Evolutionary conservation across 1,140 invertebrate genomes (phyloP).

Genomic region (Mycetomoellerius zeteki): DNA sequence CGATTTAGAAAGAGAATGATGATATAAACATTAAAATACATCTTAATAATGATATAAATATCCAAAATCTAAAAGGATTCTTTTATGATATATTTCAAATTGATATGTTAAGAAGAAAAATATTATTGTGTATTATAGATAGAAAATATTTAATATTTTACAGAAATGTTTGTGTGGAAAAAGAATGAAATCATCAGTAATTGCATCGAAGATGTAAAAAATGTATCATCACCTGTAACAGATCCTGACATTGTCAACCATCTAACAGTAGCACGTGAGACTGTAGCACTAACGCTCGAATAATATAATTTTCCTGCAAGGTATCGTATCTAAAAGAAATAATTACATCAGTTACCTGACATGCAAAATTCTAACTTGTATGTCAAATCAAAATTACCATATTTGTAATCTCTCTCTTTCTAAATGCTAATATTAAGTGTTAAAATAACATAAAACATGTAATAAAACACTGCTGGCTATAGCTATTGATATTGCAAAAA

Average conservation of each 20-base stretch:
- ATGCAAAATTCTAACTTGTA: background rate
- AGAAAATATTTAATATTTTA: too few species aligned
- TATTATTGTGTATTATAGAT: too few species aligned
- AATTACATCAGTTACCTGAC: background rate
- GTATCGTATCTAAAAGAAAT: slow-evolving; percentile 58
- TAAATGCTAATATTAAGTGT: background rate
- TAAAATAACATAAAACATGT: background rate
- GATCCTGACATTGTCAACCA: slow-evolving; percentile 60
- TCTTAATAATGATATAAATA: too few species aligned
- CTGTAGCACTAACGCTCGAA: slow-evolving; percentile 1
- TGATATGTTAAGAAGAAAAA: too few species aligned
- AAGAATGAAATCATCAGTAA: too few species aligned
- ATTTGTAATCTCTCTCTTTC: background rate
- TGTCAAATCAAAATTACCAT: slow-evolving; percentile 31
- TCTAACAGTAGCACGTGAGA: slow-evolving; percentile 5
- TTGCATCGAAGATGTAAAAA: background rate
- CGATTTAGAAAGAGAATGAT: too few species aligned
- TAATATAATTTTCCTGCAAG: slow-evolving; percentile 49
- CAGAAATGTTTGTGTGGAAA: too few species aligned
- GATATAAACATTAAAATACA: too few species aligned
- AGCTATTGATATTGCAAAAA: too few species aligned
- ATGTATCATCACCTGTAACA: slow-evolving; percentile 56
- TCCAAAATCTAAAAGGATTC: too few species aligned
- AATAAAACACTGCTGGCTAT: background rate
- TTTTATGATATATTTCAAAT: too few species aligned